A percentile compares a stretch with the other conserved stretches of the same genome.
phyloP scores from a whole-genome alignment of 2,113 vertebrate genomes.

The Triplophysa siluroides region DNA sequence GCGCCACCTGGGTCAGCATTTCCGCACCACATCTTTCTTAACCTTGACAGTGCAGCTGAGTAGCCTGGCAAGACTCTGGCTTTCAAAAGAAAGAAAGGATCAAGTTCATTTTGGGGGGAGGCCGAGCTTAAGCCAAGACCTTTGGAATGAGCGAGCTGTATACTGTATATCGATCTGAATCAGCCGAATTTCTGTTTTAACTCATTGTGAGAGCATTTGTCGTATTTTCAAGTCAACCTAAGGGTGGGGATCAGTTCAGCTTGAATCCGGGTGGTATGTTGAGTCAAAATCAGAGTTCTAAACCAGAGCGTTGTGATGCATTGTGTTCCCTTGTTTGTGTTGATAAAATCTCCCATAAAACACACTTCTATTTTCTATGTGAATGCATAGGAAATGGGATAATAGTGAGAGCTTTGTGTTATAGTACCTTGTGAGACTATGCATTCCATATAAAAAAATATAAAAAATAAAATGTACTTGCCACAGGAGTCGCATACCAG shows the following conservation, averaged over 20 bases:
- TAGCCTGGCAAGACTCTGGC: slow-evolving; percentile 5
- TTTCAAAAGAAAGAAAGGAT: slow-evolving; percentile 1
- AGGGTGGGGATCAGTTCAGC: neutral
- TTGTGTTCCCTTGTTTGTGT: too few species aligned
- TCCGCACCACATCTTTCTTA: slow-evolving; percentile 46
- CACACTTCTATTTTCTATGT: neutral
- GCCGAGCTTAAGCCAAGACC: slow-evolving; percentile 68
- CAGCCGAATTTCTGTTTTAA: neutral
- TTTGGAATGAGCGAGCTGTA: neutral
- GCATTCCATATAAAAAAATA: too few species aligned
- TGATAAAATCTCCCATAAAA: neutral
- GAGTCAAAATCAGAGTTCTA: too few species aligned
- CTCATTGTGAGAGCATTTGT: slow-evolving; percentile 10
- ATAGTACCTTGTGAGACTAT: too few species aligned
- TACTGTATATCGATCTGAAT: slow-evolving; percentile 11
- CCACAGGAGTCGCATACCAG: neutral
- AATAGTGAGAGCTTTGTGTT: too few species aligned
- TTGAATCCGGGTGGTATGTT: neutral
- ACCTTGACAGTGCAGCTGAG: slow-evolving; percentile 31
- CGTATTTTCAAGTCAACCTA: neutral
- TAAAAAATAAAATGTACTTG: neutral
- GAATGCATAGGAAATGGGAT: neutral
- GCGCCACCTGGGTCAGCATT: slow-evolving; percentile 36
- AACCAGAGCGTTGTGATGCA: too few species aligned
- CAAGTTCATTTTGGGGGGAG: slow-evolving; percentile 45